A percentile compares a stretch with the other conserved stretches of the same genome.
These are phyloP conservation scores for Trichonephila inaurata DNA, from an alignment of 1,140 invertebrate genomes.

Conservation along the genomic window DNA sequence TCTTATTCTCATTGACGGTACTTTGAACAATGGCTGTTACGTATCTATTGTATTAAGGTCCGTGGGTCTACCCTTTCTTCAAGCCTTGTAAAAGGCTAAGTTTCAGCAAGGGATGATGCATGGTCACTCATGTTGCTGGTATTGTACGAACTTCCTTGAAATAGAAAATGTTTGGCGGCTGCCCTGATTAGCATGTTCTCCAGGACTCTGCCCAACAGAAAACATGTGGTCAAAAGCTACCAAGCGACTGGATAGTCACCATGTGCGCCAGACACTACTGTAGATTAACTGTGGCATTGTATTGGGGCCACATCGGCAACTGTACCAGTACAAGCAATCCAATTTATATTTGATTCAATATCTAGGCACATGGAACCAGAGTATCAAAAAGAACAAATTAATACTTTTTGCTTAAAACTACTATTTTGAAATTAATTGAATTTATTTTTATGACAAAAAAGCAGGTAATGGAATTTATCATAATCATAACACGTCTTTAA, in stretches of 20 bases:
- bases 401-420: no score
- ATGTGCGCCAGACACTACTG: neutral
- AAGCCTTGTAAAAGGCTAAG: neutral
- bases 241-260: neutral
- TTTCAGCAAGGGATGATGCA: neutral
- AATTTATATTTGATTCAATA: neutral
- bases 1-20: neutral
- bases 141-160: neutral
- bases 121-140: neutral
- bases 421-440: no score
- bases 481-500: no score
- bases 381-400: neutral
- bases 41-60: no score
- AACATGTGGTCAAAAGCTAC: neutral
- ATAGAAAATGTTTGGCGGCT: neutral
- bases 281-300: neutral
- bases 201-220: neutral
- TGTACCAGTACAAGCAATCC: neutral
- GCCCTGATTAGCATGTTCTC: neutral
- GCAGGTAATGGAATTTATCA: no score
- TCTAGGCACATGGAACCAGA: neutral
- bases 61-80: neutral
- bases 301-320: neutral
- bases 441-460: no score
- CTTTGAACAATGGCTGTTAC: no score